These are phyloP conservation scores for Tricholauxania praeusta DNA, from an alignment of 2,888 invertebrate genomes.

Conservation along the genomic window DNA sequence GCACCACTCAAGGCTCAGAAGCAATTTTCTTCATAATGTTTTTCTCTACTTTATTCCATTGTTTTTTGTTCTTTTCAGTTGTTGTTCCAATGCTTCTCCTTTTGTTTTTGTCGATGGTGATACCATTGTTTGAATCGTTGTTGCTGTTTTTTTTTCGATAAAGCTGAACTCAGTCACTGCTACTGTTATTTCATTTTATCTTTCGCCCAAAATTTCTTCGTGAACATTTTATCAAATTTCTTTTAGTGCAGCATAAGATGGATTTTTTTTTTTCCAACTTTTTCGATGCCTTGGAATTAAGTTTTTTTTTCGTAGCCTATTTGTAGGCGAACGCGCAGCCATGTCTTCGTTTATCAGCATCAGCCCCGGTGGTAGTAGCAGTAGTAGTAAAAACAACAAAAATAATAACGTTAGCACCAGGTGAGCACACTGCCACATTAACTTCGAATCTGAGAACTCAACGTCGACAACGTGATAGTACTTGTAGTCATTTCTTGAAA, in stretches of 20 bases:
- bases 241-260: background rate
- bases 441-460: background rate
- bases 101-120: conserved; percentile 3
- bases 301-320: background rate
- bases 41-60: conserved; percentile 22
- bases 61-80: conserved; percentile 7
- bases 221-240: conserved; percentile 22
- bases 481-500: too few relatives aligned
- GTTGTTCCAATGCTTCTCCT: background rate
- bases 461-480: background rate
- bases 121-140: conserved; percentile 24
- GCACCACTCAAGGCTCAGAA: background rate
- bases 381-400: background rate
- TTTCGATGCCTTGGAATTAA: background rate
- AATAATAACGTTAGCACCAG: conserved; percentile 1
- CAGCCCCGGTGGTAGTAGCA: background rate
- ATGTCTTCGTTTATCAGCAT: background rate
- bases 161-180: conserved; percentile 3
- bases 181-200: background rate
- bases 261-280: too few relatives aligned
- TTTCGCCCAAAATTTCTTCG: conserved; percentile 17
- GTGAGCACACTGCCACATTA: conserved; percentile 5
- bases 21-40: conserved; percentile 6
- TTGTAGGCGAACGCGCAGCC: background rate
- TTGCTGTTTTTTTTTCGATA: background rate